Conservation (phyloP, 2,113 vertebrate species). For the Monopterus albus region DNA sequence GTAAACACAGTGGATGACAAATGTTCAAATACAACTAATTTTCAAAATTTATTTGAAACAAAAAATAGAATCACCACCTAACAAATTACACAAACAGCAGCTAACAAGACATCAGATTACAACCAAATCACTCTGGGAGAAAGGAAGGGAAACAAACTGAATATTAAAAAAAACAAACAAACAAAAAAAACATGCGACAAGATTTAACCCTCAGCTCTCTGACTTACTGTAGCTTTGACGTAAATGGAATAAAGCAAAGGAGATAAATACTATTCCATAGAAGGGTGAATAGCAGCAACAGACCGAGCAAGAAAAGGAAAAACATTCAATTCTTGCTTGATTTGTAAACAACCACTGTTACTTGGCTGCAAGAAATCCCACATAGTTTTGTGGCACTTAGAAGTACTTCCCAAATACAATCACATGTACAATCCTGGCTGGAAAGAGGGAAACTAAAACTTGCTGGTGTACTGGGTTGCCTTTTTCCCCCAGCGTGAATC, state of each 20-base stretch:
- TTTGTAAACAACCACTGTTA: constrained; percentile 67
- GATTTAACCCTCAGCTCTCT: constrained; percentile 34
- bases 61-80: constrained; percentile 30
- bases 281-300: constrained; percentile 68
- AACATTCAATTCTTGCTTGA: constrained; percentile 49
- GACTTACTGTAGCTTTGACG: constrained; percentile 21
- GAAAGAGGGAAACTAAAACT: constrained; percentile 25
- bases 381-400: constrained; percentile 50
- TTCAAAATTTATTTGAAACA: constrained; percentile 67
- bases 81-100: constrained; percentile 47
- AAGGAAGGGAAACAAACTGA: constrained; percentile 22
- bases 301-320: constrained; percentile 15
- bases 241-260: constrained; percentile 11
- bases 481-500: constrained; percentile 1
- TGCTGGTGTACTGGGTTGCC: constrained; percentile 3
- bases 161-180: no score
- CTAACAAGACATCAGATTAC: constrained; percentile 20
- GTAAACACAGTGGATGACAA: not conserved
- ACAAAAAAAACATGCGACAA: no score
- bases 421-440: constrained; percentile 12
- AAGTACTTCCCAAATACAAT: constrained; percentile 43
- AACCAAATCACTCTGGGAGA: constrained; percentile 16
- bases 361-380: constrained; percentile 30
- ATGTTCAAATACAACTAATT: not conserved
- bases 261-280: no score